Base-by-base conservation (phyloP, 2,797 vertebrate genomes). In the Esox lucius region DNA sequence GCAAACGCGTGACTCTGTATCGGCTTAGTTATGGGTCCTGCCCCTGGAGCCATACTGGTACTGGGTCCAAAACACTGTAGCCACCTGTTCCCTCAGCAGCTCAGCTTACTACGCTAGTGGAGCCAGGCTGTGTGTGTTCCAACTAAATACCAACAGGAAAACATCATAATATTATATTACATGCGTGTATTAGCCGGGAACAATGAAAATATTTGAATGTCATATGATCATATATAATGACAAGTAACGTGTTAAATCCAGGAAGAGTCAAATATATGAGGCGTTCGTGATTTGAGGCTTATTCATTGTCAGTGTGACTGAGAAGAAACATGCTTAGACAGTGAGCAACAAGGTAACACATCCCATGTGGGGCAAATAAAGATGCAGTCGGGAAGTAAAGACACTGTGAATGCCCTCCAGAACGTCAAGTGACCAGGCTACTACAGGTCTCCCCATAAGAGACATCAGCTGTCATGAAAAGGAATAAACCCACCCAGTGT, bases 301-400 rank as follows among this genome's bases (percentile, higher is more conserved):
- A 77, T 73, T 59, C 76, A 84, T 86, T 88, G 85, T 90, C 84
- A 84, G 66, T 81, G 76, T 86, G 75, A 86, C 81, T 87, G 85
- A 91, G 87, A 86, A 85, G 86, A 87, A 91, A 91, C 87, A 91
- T 87, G 91, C 85, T 86, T 89, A 78, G 87, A 91, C 89, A 90
- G 83, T 89, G 83, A 13, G 65, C 75, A 68, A 83, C 81, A 84
- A 87, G 90, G 39, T 28, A 87, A 89, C 85, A 89, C 87, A 88
- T 87, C 88, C 74, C 82, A 84, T 48, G 39, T 48, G 67, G n/a
- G 67, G 66, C 19, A 26, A 48, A 26, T 46, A 87, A 87, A 90
- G 88, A 91, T 87, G 89, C 81, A 78, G 88, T 80, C 85, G 80
- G 66, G 86, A 84, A 75, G 82, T 39, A 84, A 85, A 84, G 78